A percentile compares a stretch with the other conserved stretches of the same genome.
These are phyloP conservation scores for Chaitophorus viminalis DNA, from an alignment of 2,888 invertebrate genomes.

Conservation along the genomic window DNA sequence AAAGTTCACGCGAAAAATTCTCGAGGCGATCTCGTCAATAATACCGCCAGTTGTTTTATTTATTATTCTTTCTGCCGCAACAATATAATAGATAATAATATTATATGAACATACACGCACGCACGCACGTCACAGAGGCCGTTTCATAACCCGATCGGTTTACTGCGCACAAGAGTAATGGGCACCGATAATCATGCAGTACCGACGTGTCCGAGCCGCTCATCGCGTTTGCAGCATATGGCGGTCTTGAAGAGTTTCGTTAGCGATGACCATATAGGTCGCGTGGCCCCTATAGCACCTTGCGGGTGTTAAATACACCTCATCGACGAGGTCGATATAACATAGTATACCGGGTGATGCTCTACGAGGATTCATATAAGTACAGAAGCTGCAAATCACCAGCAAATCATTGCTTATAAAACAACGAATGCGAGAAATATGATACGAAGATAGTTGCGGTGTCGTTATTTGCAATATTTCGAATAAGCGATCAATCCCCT, in stretches of 20 bases:
- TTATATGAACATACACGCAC: background rate
- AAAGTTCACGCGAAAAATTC: background rate
- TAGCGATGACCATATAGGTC: slow-evolving; percentile 52
- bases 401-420: too few species aligned
- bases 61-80: background rate
- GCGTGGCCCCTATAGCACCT: background rate
- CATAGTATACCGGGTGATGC: too few species aligned
- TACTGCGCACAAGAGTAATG: slow-evolving; percentile 29
- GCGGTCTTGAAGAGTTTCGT: slow-evolving; percentile 16
- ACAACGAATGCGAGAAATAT: too few species aligned
- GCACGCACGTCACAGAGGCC: background rate
- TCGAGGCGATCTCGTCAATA: too few species aligned
- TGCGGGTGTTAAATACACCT: slow-evolving; percentile 11
- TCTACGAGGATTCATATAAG: too few species aligned
- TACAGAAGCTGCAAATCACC: too few species aligned
- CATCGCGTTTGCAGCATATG: background rate
- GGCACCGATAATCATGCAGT: slow-evolving; percentile 23
- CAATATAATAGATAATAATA: background rate
- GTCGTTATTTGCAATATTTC: too few species aligned
- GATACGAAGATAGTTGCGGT: too few species aligned
- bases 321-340: background rate
- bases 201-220: background rate
- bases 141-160: slow-evolving; percentile 9
- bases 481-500: too few species aligned
- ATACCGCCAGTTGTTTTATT: background rate